Evolutionary conservation across 1,140 invertebrate genomes (phyloP).

Genomic region (Anastrepha ludens): DNA sequence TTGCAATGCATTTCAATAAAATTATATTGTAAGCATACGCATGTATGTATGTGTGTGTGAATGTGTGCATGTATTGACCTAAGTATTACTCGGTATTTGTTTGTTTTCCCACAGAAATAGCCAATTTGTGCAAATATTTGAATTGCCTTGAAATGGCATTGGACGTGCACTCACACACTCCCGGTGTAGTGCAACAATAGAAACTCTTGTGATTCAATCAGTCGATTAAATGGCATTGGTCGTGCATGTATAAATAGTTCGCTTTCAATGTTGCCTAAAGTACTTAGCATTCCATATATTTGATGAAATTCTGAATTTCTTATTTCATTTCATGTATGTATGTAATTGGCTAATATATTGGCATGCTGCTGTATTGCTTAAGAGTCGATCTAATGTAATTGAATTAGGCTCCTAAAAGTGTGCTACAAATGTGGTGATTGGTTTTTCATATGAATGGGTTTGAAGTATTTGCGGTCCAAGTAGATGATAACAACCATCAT

Average conservation of each 20-base stretch:
- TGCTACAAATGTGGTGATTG: too few species aligned
- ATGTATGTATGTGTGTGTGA: background rate
- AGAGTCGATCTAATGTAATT: too few species aligned
- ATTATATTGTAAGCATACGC: background rate
- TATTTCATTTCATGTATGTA: too few species aligned
- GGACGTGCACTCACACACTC: background rate
- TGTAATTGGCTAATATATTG: too few species aligned
- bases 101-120: conserved; percentile 17
- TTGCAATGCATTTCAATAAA: conserved; percentile 3
- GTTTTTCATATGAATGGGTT: too few species aligned
- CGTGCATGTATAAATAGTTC: background rate
- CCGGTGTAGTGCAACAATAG: conserved; percentile 1
- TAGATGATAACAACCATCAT: too few species aligned
- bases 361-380: too few species aligned
- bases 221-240: background rate
- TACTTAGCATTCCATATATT: background rate
- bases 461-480: too few species aligned
- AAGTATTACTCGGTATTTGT: background rate
- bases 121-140: conserved; percentile 44
- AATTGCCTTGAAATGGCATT: background rate
- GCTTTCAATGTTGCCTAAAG: background rate
- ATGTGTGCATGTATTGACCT: conserved; percentile 12
- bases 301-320: too few species aligned
- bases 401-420: too few species aligned
- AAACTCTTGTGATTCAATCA: conserved; percentile 22